These are phyloP conservation scores for Discoglossus pictus DNA, from an alignment of 2,797 vertebrate species.

Conservation along the genomic window DNA sequence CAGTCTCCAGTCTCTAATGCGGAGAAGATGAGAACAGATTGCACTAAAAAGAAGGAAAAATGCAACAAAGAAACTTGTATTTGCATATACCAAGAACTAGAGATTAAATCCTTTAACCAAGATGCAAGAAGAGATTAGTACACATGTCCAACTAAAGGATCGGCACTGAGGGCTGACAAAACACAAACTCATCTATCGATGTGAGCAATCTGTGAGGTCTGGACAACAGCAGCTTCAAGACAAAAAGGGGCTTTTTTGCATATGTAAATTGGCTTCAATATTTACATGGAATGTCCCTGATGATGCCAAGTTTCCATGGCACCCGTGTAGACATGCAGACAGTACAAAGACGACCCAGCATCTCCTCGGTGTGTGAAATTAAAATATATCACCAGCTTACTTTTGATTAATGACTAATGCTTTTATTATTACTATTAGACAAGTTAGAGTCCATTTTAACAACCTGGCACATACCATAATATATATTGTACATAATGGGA, in stretches of 20 bases:
- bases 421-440: too few relatives aligned
- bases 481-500: too few relatives aligned
- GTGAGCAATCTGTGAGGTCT: conserved; percentile 20
- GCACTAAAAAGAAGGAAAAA: not conserved
- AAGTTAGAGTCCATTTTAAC: too few relatives aligned
- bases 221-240: conserved; percentile 1
- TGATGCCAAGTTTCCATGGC: conserved; percentile 18
- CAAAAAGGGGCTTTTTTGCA: conserved; percentile 2
- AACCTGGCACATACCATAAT: too few relatives aligned
- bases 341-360: not conserved
- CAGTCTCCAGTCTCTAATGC: not conserved
- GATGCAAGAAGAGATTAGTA: not conserved
- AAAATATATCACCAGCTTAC: too few relatives aligned
- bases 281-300: conserved; percentile 3
- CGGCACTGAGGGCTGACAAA: not conserved
- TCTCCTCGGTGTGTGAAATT: too few relatives aligned
- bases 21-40: not conserved
- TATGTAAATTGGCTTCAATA: conserved; percentile 37
- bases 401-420: too few relatives aligned
- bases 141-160: not conserved
- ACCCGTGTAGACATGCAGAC: not conserved
- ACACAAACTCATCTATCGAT: conserved; percentile 2
- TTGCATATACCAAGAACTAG: conserved; percentile 15
- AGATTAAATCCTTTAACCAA: not conserved
- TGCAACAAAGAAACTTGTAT: not conserved